A percentile compares a stretch with the other conserved stretches of the same genome.
Evolutionary conservation across 1,140 invertebrate genomes (phyloP).

Genomic region (Dendroctonus ponderosae): DNA sequence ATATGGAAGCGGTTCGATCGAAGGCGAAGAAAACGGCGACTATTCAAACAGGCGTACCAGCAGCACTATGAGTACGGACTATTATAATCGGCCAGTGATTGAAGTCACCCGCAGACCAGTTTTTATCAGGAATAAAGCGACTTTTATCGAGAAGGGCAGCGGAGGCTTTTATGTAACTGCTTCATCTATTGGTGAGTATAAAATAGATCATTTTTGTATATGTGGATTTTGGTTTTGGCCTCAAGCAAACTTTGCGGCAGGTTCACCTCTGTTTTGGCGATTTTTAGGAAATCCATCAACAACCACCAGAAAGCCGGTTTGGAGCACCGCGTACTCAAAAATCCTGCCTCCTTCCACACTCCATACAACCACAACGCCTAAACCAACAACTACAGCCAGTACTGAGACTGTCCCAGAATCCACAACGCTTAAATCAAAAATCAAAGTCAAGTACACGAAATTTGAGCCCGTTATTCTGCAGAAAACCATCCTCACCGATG

Average conservation of each 20-base stretch:
- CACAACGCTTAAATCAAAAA: conserved; percentile 23
- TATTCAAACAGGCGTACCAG: background rate
- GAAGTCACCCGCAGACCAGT: conserved; percentile 27
- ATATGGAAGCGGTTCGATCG: background rate
- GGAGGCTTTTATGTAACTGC: conserved; percentile 31
- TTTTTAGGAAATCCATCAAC: conserved; percentile 8
- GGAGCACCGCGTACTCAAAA: conserved; percentile 5
- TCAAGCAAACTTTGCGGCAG: too few relatives aligned
- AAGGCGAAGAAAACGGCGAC: background rate
- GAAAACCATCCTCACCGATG: conserved; percentile 43
- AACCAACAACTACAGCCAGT: conserved; percentile 6
- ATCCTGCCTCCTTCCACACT: background rate
- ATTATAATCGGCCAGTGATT: conserved; percentile 8
- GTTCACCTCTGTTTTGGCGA: too few relatives aligned
- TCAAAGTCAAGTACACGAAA: conserved; percentile 40
- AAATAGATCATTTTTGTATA: too few relatives aligned
- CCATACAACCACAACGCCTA: conserved; percentile 14
- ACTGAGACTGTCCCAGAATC: background rate
- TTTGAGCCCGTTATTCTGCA: conserved; percentile 44
- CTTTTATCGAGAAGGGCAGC: conserved; percentile 26
- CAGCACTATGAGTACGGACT: background rate
- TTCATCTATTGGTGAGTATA: background rate
- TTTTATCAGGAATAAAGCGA: conserved; percentile 29
- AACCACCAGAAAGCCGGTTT: conserved; percentile 14
- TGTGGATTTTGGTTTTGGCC: too few relatives aligned